Conservation (phyloP, 2,888 invertebrate species). For the Habroteleia sp. region DNA sequence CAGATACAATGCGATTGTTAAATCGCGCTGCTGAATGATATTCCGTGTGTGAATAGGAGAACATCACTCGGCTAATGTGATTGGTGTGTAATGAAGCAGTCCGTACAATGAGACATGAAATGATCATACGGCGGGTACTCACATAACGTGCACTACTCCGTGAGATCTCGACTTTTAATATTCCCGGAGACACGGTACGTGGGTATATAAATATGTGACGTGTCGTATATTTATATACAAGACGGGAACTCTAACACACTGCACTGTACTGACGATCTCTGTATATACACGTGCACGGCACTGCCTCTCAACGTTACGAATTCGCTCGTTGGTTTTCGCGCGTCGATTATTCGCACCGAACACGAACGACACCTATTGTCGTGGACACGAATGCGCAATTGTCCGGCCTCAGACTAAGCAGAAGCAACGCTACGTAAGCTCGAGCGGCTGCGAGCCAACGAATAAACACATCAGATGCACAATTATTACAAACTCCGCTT, state of each 20-base stretch:
- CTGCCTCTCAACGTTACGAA: conserved; percentile 37
- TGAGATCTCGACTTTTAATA: conserved; percentile 55
- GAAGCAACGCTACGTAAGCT: conserved; percentile 35
- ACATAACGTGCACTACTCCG: conserved; percentile 63
- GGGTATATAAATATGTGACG: conserved; percentile 39
- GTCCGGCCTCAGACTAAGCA: conserved; percentile 25
- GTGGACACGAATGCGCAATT: conserved; percentile 14
- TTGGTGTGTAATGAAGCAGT: conserved; percentile 47
- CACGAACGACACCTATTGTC: conserved; percentile 47
- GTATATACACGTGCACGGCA: conserved; percentile 64
- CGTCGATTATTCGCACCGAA: conserved; percentile 40
- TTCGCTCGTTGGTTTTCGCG: conserved; percentile 43
- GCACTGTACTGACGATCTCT: conserved; percentile 48
- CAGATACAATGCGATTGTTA: conserved; percentile 53
- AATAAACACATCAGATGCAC: conserved; percentile 61
- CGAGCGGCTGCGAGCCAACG: conserved; percentile 52
- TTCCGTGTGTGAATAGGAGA: conserved; percentile 41
- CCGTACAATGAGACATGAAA: conserved; percentile 50
- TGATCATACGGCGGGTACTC: conserved; percentile 56
- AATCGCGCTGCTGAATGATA: conserved; percentile 39
- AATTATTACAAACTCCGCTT: conserved; percentile 69
- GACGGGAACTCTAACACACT: conserved; percentile 53
- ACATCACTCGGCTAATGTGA: conserved; percentile 24
- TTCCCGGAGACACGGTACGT: conserved; percentile 44
- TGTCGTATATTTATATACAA: conserved; percentile 52